phyloP scores from a whole-genome alignment of 2,888 invertebrate genomes.

The Dryocosmus kuriphilus region DNA sequence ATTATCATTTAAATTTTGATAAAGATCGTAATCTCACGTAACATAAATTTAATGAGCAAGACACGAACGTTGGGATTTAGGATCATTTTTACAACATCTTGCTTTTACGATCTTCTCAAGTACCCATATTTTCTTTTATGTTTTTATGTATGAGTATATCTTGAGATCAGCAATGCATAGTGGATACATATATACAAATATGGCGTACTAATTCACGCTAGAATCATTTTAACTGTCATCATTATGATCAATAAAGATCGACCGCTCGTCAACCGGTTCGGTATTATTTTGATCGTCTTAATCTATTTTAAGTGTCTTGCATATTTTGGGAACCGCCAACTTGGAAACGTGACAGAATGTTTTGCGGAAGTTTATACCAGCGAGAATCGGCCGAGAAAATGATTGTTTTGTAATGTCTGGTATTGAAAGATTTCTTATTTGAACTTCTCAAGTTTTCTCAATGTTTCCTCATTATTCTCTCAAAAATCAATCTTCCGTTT shows the following conservation, averaged over 20 bases:
- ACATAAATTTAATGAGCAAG: not conserved
- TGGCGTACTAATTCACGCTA: slow-evolving; percentile 59
- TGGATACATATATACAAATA: slow-evolving; percentile 17
- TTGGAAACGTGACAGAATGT: slow-evolving; percentile 25
- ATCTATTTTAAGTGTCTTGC: slow-evolving; percentile 10
- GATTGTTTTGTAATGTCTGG: not conserved
- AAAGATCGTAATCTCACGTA: not conserved
- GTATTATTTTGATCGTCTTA: slow-evolving; percentile 11
- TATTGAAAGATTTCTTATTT: not conserved
- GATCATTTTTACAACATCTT: slow-evolving; percentile 13
- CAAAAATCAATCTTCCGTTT: not conserved
- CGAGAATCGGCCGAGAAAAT: not conserved
- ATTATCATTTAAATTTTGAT: not conserved
- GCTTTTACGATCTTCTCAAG: slow-evolving; percentile 23
- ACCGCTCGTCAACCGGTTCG: slow-evolving; percentile 28
- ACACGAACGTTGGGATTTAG: slow-evolving; percentile 11
- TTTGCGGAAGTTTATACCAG: slow-evolving; percentile 9
- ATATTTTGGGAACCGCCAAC: slow-evolving; percentile 26
- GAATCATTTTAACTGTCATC: slow-evolving; percentile 59
- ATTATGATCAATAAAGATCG: slow-evolving; percentile 41
- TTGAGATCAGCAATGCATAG: not conserved
- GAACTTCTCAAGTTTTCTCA: not conserved
- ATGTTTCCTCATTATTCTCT: not conserved
- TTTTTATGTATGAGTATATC: slow-evolving; percentile 9
- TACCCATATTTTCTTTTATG: slow-evolving; percentile 3